Conservation (phyloP, 2,888 invertebrate species). For the Encarsia formosa region DNA sequence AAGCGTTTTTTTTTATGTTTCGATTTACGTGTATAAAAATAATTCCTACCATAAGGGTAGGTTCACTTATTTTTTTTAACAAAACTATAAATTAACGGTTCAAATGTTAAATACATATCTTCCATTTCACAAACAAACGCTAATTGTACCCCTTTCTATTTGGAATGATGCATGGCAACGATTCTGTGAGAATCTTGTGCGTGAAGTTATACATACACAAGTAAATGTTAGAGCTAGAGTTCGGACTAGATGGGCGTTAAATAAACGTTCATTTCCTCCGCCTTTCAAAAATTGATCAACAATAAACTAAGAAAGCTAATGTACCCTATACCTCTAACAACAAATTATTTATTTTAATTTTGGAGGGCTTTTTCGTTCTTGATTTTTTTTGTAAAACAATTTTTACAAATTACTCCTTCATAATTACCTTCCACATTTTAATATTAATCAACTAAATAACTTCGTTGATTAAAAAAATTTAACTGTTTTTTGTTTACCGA, state of each 20-base stretch:
- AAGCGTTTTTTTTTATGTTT: slow-evolving; percentile 19
- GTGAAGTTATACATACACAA: slow-evolving; percentile 12
- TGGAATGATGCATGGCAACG: slow-evolving; percentile 26
- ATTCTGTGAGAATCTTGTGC: slow-evolving; percentile 28
- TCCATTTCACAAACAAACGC: slow-evolving; percentile 7
- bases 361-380: slow-evolving; percentile 5
- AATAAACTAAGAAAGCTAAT: slow-evolving; percentile 13
- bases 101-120: slow-evolving; percentile 15
- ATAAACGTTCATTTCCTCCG: slow-evolving; percentile 18
- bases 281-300: slow-evolving; percentile 10
- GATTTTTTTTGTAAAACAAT: slow-evolving; percentile 4
- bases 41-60: slow-evolving; percentile 14
- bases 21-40: slow-evolving; percentile 20
- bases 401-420: slow-evolving; percentile 13
- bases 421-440: too few species aligned
- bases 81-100: slow-evolving; percentile 8
- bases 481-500: too few species aligned
- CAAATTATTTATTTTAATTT: slow-evolving; percentile 18
- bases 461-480: too few species aligned
- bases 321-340: slow-evolving; percentile 8
- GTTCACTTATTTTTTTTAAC: slow-evolving; percentile 3
- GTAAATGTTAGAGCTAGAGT: slow-evolving; percentile 26
- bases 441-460: too few species aligned
- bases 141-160: slow-evolving; percentile 4
- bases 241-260: slow-evolving; percentile 27